These are phyloP conservation scores for Drosophila mayaguana DNA, from an alignment of 2,888 invertebrate genomes.

Conservation along the genomic window DNA sequence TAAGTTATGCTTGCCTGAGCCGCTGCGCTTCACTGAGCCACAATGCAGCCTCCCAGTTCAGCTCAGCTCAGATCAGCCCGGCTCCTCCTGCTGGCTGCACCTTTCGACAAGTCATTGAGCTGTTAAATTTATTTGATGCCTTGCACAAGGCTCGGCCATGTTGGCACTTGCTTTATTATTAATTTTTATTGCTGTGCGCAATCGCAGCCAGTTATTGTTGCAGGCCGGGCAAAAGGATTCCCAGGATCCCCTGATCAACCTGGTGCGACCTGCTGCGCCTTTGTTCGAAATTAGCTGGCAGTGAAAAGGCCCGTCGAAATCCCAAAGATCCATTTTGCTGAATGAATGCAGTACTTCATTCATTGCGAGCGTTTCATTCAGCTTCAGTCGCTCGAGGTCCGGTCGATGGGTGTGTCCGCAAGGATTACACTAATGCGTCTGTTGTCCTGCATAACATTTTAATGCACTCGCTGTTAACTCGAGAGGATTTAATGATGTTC, in stretches of 20 bases:
- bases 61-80: not conserved
- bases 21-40: constrained; percentile 51
- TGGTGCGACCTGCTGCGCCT: constrained; percentile 61
- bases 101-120: constrained; percentile 80
- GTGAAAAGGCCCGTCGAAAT: constrained; percentile 20
- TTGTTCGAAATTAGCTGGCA: constrained; percentile 50
- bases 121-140: constrained; percentile 79
- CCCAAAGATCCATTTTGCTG: constrained; percentile 37
- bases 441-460: constrained; percentile 71
- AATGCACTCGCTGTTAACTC: constrained; percentile 56
- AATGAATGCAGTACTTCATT: constrained; percentile 66
- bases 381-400: constrained; percentile 3
- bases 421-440: constrained; percentile 77
- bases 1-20: constrained; percentile 67
- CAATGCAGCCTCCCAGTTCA: not conserved
- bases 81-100: constrained; percentile 27
- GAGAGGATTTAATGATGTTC: constrained; percentile 79
- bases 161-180: constrained; percentile 75
- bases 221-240: constrained; percentile 57
- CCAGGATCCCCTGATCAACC: constrained; percentile 61
- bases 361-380: constrained; percentile 48
- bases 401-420: constrained; percentile 66
- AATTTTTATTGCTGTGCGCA: constrained; percentile 67
- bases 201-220: constrained; percentile 59
- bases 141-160: constrained; percentile 59